phyloP scores from a whole-genome alignment of 2,888 invertebrate genomes.

The Heteromyza rotundicornis region DNA sequence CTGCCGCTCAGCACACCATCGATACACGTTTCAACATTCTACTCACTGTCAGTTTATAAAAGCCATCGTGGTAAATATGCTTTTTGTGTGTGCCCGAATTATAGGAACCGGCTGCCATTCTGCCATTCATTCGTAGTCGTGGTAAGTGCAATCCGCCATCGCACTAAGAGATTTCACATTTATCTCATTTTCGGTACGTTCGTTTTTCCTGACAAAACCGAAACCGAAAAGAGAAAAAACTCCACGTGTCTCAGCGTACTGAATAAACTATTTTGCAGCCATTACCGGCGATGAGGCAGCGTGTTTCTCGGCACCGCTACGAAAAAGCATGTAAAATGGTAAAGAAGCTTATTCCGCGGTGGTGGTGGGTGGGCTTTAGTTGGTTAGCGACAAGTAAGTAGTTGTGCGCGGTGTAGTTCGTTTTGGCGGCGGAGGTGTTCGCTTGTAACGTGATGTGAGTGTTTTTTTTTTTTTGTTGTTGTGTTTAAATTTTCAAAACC shows the following conservation, averaged over 20 bases:
- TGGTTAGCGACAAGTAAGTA: neutral
- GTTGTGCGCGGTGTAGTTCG: neutral
- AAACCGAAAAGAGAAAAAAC: too few species aligned
- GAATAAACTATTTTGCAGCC: neutral
- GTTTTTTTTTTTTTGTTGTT: too few species aligned
- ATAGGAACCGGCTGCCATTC: neutral
- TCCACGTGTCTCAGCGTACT: neutral
- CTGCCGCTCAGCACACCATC: too few species aligned
- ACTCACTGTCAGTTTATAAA: too few species aligned
- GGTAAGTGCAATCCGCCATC: neutral
- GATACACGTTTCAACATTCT: too few species aligned
- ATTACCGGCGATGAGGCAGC: neutral
- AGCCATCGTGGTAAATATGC: too few species aligned
- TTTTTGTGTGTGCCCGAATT: too few species aligned
- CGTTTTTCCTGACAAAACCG: too few species aligned
- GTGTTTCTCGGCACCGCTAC: neutral
- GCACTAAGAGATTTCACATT: neutral
- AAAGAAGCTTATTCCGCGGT: too few species aligned
- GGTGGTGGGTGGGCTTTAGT: neutral
- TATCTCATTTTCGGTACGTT: neutral
- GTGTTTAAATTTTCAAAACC: conserved; percentile 15
- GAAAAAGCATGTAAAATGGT: too few species aligned
- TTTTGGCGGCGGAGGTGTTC: neutral
- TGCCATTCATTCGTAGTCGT: neutral
- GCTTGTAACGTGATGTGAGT: neutral